phyloP scores from a whole-genome alignment of 2,797 vertebrate species.

The Aeoliscus strigatus region DNA sequence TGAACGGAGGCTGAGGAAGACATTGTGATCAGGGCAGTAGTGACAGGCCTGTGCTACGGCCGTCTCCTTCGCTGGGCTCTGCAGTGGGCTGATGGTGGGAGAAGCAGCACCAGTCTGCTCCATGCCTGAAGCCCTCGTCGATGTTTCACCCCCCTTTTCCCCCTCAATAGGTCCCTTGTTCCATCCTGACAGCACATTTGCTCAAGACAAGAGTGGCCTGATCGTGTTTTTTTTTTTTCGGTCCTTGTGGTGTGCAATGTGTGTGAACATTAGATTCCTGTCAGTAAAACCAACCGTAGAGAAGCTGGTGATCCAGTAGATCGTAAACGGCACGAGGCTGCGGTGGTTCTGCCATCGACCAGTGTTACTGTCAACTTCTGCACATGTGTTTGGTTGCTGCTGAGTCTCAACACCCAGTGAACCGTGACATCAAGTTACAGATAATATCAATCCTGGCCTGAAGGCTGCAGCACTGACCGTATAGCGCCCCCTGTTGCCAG shows the following conservation, averaged over 20 bases:
- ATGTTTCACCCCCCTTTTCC: slow-evolving; percentile 9
- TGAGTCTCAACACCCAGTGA: slow-evolving; percentile 23
- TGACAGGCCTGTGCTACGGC: slow-evolving; percentile 36
- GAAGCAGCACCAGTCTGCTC: slow-evolving; percentile 32
- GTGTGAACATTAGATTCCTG: background rate
- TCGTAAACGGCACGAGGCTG: background rate
- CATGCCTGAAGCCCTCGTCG: slow-evolving; percentile 25
- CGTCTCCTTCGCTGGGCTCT: slow-evolving; percentile 23
- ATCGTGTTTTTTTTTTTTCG: slow-evolving; percentile 10
- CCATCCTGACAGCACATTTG: slow-evolving; percentile 6
- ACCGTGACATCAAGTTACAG: slow-evolving; percentile 18
- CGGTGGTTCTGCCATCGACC: background rate
- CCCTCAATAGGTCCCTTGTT: slow-evolving; percentile 49
- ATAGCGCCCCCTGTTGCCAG: slow-evolving; percentile 46
- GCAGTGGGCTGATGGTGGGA: slow-evolving; percentile 29
- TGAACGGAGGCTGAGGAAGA: slow-evolving; percentile 31
- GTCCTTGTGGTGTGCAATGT: slow-evolving; percentile 12
- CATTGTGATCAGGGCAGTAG: slow-evolving; percentile 45
- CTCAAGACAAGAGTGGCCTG: slow-evolving; percentile 10
- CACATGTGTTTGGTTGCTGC: slow-evolving; percentile 17
- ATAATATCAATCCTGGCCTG: slow-evolving; percentile 10
- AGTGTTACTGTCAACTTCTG: slow-evolving; percentile 3
- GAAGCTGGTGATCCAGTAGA: background rate
- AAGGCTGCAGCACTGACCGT: slow-evolving; percentile 6
- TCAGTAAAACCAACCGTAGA: background rate